phyloP scores from a whole-genome alignment of 1,140 invertebrate genomes.

The Lepidotrigona ventralis region DNA sequence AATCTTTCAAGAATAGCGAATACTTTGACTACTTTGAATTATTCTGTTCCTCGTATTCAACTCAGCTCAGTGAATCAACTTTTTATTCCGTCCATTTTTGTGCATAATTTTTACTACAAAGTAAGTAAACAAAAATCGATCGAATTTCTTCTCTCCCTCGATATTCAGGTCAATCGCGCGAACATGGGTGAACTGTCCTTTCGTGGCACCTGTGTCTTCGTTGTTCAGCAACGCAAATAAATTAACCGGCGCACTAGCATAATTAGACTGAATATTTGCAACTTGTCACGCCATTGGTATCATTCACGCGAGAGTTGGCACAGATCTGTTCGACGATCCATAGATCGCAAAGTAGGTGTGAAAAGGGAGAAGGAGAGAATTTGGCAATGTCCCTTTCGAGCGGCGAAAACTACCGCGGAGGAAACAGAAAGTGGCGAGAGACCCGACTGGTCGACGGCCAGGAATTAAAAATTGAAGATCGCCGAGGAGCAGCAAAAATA shows the following conservation, averaged over 20 bases:
- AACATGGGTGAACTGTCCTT: constrained; percentile 67
- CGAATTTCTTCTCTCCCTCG: not conserved
- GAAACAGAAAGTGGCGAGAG: not conserved
- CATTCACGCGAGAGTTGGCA: constrained; percentile 47
- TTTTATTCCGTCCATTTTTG: no score
- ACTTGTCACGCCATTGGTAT: constrained; percentile 74
- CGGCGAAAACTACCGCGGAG: no score
- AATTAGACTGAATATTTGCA: constrained; percentile 79
- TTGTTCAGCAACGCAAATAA: constrained; percentile 76
- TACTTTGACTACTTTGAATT: no score
- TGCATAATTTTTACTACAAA: no score
- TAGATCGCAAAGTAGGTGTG: not conserved
- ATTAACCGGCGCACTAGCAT: constrained; percentile 74
- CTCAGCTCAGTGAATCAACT: no score
- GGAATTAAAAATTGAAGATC: not conserved
- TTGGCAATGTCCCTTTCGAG: not conserved
- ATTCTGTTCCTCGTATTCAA: no score
- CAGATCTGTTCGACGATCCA: not conserved
- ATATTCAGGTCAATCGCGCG: constrained; percentile 39
- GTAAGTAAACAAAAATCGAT: not conserved
- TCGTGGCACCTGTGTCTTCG: constrained; percentile 74
- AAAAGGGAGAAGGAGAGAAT: no score
- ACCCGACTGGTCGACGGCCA: not conserved
- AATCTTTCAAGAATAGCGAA: no score
- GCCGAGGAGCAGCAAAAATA: not conserved